These are phyloP conservation scores for Clitarchus hookeri DNA, from an alignment of 2,888 invertebrate species.

Conservation along the genomic window DNA sequence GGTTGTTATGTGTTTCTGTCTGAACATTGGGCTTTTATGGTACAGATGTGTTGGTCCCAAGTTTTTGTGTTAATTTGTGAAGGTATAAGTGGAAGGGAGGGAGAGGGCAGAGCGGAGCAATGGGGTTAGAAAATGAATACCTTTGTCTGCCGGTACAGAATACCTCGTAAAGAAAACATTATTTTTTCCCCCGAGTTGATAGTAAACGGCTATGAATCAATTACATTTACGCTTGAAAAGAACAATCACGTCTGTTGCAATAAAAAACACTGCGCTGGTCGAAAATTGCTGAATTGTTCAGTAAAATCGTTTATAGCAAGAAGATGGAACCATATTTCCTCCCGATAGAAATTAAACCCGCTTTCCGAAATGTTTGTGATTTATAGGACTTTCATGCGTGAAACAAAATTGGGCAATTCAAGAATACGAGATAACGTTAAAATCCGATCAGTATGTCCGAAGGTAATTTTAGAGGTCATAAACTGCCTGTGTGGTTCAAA, in stretches of 20 bases:
- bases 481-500: no score
- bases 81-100: not conserved
- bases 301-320: no score
- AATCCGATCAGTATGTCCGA: no score
- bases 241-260: not conserved
- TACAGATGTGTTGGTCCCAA: not conserved
- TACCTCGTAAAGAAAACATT: not conserved
- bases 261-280: not conserved
- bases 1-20: not conserved
- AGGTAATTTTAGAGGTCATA: no score
- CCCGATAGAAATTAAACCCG: not conserved
- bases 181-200: not conserved
- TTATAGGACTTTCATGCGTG: not conserved
- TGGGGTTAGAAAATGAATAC: not conserved
- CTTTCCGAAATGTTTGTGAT: not conserved
- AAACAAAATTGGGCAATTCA: no score
- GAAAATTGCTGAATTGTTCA: not conserved
- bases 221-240: not conserved
- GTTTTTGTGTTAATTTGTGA: constrained; percentile 9
- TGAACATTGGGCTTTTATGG: not conserved
- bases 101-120: not conserved
- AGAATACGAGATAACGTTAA: no score
- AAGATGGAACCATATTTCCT: not conserved
- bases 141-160: not conserved
- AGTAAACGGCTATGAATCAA: not conserved